phyloP scores from a whole-genome alignment of 1,140 invertebrate genomes.

The Chymomyza costata region DNA sequence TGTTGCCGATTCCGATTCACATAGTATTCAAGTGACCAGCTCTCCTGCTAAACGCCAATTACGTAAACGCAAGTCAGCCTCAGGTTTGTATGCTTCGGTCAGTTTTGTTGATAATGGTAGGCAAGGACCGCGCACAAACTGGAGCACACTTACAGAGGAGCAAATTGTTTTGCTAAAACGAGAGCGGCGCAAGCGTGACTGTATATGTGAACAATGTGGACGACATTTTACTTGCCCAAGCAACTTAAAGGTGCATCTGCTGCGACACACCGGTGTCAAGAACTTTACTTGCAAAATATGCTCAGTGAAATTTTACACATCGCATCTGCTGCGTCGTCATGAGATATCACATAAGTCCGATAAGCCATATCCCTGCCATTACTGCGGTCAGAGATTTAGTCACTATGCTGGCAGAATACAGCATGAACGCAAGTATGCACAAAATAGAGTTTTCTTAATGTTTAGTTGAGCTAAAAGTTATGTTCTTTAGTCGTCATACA shows the following conservation, averaged over 20 bases:
- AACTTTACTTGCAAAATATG: constrained; percentile 40
- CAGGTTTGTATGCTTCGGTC: constrained; percentile 19
- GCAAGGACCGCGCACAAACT: constrained; percentile 38
- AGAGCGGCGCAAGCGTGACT: constrained; percentile 50
- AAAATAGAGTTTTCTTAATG: background rate
- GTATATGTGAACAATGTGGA: constrained; percentile 55
- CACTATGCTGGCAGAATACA: constrained; percentile 48
- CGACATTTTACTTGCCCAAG: constrained; percentile 51
- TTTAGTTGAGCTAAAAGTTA: background rate
- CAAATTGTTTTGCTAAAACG: constrained; percentile 44
- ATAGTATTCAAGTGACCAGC: no score
- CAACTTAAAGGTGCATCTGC: constrained; percentile 54
- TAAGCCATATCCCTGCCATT: constrained; percentile 41
- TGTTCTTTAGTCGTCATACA: constrained; percentile 37
- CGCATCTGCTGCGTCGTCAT: constrained; percentile 47
- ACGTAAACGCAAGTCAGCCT: background rate
- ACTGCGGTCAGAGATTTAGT: constrained; percentile 40
- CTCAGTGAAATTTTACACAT: constrained; percentile 44
- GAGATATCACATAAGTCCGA: constrained; percentile 30
- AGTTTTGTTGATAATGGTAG: constrained; percentile 32
- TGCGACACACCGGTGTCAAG: constrained; percentile 44
- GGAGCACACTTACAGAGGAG: constrained; percentile 46
- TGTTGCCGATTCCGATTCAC: no score
- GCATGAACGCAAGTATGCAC: constrained; percentile 46
- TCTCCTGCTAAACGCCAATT: background rate